A percentile compares a stretch with the other conserved stretches of the same genome.
phyloP scores from a whole-genome alignment of 1,140 invertebrate genomes.

The Bactericera cockerelli region DNA sequence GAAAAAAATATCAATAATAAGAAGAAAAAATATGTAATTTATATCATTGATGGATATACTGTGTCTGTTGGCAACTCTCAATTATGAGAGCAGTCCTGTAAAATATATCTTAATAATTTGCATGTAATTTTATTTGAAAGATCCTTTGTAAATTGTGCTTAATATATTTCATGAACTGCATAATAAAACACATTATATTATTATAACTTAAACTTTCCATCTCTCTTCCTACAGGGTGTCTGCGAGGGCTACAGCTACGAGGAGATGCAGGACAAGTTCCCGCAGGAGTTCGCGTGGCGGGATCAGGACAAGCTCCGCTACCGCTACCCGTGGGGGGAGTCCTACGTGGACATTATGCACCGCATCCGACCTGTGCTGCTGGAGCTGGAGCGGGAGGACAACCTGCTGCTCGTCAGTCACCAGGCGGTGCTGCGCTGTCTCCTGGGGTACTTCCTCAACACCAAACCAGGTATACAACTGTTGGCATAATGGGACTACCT shows the following conservation, averaged over 20 bases:
- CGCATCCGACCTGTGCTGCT: slow-evolving; percentile 62
- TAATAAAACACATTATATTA: too few species aligned
- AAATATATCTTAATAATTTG: too few species aligned
- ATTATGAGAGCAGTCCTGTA: too few species aligned
- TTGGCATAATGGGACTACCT: too few species aligned
- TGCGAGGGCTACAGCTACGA: slow-evolving; percentile 88
- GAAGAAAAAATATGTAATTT: too few species aligned
- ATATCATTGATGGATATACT: too few species aligned
- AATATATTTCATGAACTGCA: too few species aligned
- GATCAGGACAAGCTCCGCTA: slow-evolving; percentile 86
- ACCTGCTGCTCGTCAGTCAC: slow-evolving; percentile 76
- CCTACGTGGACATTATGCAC: slow-evolving; percentile 72
- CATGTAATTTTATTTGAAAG: too few species aligned
- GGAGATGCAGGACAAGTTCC: slow-evolving; percentile 78
- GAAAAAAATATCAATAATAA: too few species aligned
- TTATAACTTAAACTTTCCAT: too few species aligned
- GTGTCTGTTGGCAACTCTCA: too few species aligned
- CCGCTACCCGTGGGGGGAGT: slow-evolving; percentile 82
- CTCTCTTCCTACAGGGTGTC: slow-evolving; percentile 52
- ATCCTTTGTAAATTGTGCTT: too few species aligned
- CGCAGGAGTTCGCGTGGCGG: slow-evolving; percentile 76
- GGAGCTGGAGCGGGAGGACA: slow-evolving; percentile 67
- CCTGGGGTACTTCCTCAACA: slow-evolving; percentile 77
- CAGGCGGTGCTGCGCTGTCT: slow-evolving; percentile 84
- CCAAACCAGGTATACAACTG: slow-evolving; percentile 54